Base-by-base conservation (phyloP, 2,797 vertebrate species). In the Aldrovandia affinis region DNA sequence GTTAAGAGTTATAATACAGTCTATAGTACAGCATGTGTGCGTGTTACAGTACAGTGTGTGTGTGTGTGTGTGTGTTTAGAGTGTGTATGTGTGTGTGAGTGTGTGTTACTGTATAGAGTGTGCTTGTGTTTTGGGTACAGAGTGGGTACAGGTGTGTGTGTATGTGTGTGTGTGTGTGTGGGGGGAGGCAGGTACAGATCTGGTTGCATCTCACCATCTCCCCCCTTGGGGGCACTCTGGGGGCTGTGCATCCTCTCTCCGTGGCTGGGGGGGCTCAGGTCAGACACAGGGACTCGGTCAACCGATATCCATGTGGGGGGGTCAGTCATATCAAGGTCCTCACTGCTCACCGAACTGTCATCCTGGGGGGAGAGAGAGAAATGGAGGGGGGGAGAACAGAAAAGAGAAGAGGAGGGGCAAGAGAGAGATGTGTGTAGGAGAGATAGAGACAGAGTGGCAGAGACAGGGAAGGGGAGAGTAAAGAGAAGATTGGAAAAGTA, bases 321-420 rank as follows among this genome's bases (percentile, higher is more conserved):
- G 89, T 96, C 95, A 2, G 93, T 96, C 96, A 96, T 96, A 90
- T 96, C 96, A 95, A 94, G 94, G 87, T 95, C 93, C 89, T 96
- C 94, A 0, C 94, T 95, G 90, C 73, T 77, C 73, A 77, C 73
- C 14, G 42, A 47, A 47, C 73, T 77, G 39, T 65, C 50, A 83
- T 86, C 59, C 82, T 75, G 87, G 36, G 81, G 57, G 42, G 22
- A 18, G 73, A n/a, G 25, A 57, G 52, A 84, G 54, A 81, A 6
- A 30, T 28, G 47, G 57, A 77, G 9, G 70, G 50, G 28, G 12
- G 47, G 57, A 61, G 25, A 73, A 54, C 36, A 33, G n/a, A 28
- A 57, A 36, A 57, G 50, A 20, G 47, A 33, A 20, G 3, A 30
- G 68, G 10, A 25, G 55, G 42, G 44, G 52, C 61, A 68, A 33